A percentile compares a stretch with the other conserved stretches of the same genome.
Evolutionary conservation across 92 coral and sea anemone genomes (phyloP).

Genomic region (Meandrina meandrites): DNA sequence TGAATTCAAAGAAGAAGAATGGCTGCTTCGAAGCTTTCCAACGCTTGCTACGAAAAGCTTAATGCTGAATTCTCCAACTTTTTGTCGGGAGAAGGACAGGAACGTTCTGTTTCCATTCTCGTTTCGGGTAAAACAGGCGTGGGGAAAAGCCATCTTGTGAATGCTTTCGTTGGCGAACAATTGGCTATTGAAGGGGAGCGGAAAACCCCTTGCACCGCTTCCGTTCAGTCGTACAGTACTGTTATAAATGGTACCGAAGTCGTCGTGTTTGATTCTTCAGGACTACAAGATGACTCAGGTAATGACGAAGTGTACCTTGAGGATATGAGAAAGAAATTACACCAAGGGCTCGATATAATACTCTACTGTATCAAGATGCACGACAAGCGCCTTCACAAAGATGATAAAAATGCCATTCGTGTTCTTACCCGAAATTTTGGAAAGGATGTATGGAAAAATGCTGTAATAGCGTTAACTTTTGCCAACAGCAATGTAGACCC

Average conservation of each 20-base stretch:
- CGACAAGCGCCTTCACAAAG: conserved; percentile 17
- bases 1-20: too few species aligned
- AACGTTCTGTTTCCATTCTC: too few species aligned
- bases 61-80: too few species aligned
- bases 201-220: too few species aligned
- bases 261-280: conserved; percentile 55
- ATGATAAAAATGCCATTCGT: conserved; percentile 38
- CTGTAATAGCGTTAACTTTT: conserved; percentile 55
- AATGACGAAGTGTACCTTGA: conserved; percentile 19
- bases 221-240: neutral
- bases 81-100: too few species aligned
- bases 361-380: conserved; percentile 59
- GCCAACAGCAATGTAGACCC: conserved; percentile 56
- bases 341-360: conserved; percentile 32
- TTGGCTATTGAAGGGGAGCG: too few species aligned
- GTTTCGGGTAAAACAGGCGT: too few species aligned
- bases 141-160: too few species aligned
- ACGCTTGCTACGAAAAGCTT: too few species aligned
- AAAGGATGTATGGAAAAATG: conserved; percentile 38
- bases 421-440: conserved; percentile 43
- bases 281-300: conserved; percentile 40
- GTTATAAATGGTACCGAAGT: neutral
- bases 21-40: too few species aligned
- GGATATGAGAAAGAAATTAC: neutral
- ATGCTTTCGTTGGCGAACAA: too few species aligned